Evolutionary conservation across 2,797 vertebrate species (phyloP).

Genomic region (Distichodus sexfasciatus): DNA sequence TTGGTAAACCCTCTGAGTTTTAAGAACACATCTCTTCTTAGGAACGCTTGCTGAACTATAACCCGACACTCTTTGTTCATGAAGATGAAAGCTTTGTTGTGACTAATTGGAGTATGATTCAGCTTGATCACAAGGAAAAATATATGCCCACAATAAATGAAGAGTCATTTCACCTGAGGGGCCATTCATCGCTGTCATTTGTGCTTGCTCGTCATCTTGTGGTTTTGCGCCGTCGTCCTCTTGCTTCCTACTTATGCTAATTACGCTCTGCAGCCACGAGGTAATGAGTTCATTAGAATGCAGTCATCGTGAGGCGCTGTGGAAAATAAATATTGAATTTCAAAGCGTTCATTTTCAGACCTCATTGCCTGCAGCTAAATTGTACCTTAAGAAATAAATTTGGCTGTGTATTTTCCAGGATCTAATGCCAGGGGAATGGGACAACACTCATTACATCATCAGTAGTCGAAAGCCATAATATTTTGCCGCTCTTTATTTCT

Average conservation of each 20-base stretch:
- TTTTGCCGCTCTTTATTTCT: too few relatives aligned
- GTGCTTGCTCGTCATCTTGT: neutral
- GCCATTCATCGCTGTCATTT: neutral
- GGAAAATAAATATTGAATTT: constrained; percentile 30
- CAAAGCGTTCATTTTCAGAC: constrained; percentile 30
- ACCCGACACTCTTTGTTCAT: too few relatives aligned
- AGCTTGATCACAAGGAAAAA: neutral
- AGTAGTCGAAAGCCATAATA: too few relatives aligned
- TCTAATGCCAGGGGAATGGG: too few relatives aligned
- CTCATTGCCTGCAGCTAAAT: constrained; percentile 19
- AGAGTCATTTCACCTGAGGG: neutral
- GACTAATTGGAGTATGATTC: neutral
- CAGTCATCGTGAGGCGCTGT: neutral
- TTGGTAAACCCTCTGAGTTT: too few relatives aligned
- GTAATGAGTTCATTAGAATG: constrained; percentile 28
- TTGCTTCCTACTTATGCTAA: neutral
- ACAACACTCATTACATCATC: too few relatives aligned
- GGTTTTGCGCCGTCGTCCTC: neutral
- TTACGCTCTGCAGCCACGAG: neutral
- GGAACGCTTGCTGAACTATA: too few relatives aligned
- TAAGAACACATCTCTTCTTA: too few relatives aligned
- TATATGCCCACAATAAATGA: neutral
- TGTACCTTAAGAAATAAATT: constrained; percentile 45
- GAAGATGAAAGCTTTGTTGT: constrained; percentile 5
- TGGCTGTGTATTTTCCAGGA: constrained; percentile 1